phyloP scores from a whole-genome alignment of 1,140 invertebrate genomes.

The Diprion similis region DNA sequence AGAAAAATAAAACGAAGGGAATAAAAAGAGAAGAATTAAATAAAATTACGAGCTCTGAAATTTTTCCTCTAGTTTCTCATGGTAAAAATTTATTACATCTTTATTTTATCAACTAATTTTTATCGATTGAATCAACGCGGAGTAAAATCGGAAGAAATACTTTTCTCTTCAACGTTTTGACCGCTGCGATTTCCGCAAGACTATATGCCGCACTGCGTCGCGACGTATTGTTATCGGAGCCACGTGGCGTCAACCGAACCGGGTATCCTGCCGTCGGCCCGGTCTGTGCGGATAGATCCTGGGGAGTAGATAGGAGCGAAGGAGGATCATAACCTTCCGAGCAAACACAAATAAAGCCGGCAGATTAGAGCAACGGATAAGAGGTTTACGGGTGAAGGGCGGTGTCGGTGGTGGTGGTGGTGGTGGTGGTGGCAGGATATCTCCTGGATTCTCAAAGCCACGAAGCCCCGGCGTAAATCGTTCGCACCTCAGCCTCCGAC shows the following conservation, averaged over 20 bases:
- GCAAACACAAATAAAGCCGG: slow-evolving; percentile 50
- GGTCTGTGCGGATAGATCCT: slow-evolving; percentile 46
- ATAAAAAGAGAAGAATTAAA: no score
- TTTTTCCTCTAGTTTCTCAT: no score
- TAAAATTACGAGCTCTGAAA: no score
- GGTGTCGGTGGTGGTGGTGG: neutral
- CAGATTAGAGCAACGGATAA: slow-evolving; percentile 40
- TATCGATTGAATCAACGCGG: no score
- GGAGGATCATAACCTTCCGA: slow-evolving; percentile 53
- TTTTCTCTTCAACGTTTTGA: no score
- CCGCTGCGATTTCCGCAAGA: no score
- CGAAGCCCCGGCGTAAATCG: neutral
- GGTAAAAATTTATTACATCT: no score
- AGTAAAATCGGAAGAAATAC: no score
- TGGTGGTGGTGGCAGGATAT: neutral
- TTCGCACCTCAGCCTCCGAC: neutral
- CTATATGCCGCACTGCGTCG: neutral
- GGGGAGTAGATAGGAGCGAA: slow-evolving; percentile 41
- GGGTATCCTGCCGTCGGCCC: slow-evolving; percentile 31
- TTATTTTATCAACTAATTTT: no score
- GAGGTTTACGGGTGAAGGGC: slow-evolving; percentile 22
- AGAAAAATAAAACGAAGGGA: no score
- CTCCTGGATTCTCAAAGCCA: neutral
- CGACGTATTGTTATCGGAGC: slow-evolving; percentile 50
- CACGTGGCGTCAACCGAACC: slow-evolving; percentile 48